phyloP scores from a whole-genome alignment of 2,113 vertebrate genomes.

The Semicossyphus pulcher region DNA sequence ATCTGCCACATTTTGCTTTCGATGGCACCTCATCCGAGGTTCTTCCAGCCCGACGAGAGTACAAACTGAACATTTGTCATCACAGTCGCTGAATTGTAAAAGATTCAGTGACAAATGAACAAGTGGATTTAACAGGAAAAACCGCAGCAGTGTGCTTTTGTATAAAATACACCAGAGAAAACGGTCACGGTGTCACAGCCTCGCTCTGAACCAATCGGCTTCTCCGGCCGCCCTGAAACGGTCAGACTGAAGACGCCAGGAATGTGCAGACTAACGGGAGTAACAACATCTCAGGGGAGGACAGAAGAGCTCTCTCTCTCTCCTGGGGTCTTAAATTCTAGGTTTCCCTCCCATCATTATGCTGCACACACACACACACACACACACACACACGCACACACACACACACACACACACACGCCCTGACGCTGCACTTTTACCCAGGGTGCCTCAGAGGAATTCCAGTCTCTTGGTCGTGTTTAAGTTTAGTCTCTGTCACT shows the following conservation, averaged over 20 bases:
- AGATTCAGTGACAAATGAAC: too few species aligned
- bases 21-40: too few species aligned
- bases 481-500: conserved; percentile 59
- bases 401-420: conserved; percentile 27
- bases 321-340: conserved; percentile 56
- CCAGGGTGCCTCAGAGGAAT: conserved; percentile 54
- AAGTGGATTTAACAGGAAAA: background rate
- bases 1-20: too few species aligned
- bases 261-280: conserved; percentile 19
- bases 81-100: too few species aligned
- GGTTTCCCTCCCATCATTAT: conserved; percentile 62
- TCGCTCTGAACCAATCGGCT: background rate
- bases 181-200: background rate
- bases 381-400: conserved; percentile 38
- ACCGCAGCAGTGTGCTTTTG: background rate
- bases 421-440: conserved; percentile 54
- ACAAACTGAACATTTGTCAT: too few species aligned
- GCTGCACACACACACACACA: conserved; percentile 8
- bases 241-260: conserved; percentile 17
- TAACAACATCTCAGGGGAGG: conserved; percentile 1
- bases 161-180: background rate
- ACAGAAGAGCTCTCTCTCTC: conserved; percentile 25
- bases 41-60: too few species aligned
- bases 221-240: conserved; percentile 1
- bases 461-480: conserved; percentile 46